phyloP scores from a whole-genome alignment of 2,113 vertebrate species.

The Strigops habroptila region DNA sequence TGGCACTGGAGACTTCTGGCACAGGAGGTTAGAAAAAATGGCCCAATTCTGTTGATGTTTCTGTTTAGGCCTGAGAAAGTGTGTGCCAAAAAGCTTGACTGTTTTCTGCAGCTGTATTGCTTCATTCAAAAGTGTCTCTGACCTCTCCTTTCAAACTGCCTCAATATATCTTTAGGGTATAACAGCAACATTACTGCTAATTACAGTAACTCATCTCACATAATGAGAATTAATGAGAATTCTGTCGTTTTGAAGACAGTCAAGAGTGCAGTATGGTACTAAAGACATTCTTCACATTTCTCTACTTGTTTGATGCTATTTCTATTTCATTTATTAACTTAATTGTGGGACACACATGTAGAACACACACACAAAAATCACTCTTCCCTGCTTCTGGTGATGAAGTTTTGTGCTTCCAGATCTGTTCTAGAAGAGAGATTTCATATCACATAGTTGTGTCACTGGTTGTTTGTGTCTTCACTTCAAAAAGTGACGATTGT shows the following conservation, averaged over 20 bases:
- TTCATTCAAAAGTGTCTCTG: not conserved
- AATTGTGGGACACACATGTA: not conserved
- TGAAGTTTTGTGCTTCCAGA: not conserved
- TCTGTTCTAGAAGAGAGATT: not conserved
- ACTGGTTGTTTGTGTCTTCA: not conserved
- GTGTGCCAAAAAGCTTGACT: not conserved
- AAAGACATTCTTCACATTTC: slow-evolving; percentile 21
- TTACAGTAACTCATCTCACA: slow-evolving; percentile 26
- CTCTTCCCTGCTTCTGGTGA: not conserved
- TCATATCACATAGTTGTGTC: not conserved
- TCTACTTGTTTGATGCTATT: not conserved
- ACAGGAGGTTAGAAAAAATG: not conserved
- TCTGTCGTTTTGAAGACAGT: not conserved
- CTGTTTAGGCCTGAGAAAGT: not conserved
- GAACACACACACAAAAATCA: not conserved
- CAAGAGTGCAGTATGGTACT: not conserved
- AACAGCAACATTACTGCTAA: not conserved
- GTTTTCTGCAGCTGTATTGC: not conserved
- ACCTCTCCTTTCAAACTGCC: not conserved
- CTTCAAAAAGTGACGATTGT: not conserved
- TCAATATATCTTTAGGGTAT: not conserved
- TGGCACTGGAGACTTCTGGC: not conserved
- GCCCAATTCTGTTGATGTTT: not conserved
- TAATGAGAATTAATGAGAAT: slow-evolving; percentile 47
- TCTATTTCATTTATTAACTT: not conserved